phyloP scores from a whole-genome alignment of 2,113 vertebrate genomes.

The Muntiacus reevesi region DNA sequence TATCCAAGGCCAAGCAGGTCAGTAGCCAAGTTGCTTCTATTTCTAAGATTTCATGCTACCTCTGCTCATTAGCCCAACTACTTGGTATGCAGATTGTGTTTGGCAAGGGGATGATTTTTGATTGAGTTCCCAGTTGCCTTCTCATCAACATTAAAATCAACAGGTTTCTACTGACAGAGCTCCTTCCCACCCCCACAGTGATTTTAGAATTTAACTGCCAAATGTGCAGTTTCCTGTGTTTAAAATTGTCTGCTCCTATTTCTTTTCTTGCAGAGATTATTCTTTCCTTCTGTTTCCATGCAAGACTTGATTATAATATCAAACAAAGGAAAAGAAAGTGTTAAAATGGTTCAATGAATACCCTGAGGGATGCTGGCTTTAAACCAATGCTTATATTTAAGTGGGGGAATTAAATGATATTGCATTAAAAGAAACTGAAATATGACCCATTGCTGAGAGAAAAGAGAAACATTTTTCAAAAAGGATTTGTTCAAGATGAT shows the following conservation, averaged over 20 bases:
- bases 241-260: neutral
- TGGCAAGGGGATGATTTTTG: neutral
- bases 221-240: neutral
- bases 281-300: neutral
- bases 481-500: neutral
- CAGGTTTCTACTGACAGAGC: neutral
- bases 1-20: neutral
- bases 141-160: neutral
- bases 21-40: neutral
- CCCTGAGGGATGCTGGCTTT: neutral
- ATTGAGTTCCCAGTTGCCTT: neutral
- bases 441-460: neutral
- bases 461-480: neutral
- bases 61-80: neutral
- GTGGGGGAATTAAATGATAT: neutral
- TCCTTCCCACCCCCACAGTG: neutral
- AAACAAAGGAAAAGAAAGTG: neutral
- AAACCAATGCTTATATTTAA: neutral
- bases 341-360: neutral
- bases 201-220: neutral
- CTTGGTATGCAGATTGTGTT: neutral
- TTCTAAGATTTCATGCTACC: neutral
- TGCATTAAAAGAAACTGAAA: neutral
- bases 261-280: neutral
- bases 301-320: neutral